A percentile compares a stretch with the other conserved stretches of the same genome.
Evolutionary conservation across 2,888 invertebrate species (phyloP).

Genomic region (Drosophila phalerata): DNA sequence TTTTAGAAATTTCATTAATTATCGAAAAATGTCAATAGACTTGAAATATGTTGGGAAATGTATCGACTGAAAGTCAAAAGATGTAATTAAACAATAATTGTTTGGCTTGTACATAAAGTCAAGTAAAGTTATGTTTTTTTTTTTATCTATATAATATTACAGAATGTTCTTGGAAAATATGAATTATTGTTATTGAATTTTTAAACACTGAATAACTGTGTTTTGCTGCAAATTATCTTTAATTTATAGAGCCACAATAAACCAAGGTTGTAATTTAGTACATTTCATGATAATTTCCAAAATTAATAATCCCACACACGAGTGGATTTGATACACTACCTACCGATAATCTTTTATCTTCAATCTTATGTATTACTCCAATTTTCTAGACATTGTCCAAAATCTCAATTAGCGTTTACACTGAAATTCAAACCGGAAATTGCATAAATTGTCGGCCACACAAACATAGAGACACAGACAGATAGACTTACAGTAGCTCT

Average conservation of each 20-base stretch:
- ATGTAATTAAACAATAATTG: too few relatives aligned
- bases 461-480: slow-evolving; percentile 26
- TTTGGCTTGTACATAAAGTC: background rate
- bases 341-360: background rate
- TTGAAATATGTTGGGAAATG: slow-evolving; percentile 27
- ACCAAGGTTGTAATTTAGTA: too few relatives aligned
- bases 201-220: too few relatives aligned
- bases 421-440: slow-evolving; percentile 62
- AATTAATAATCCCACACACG: background rate
- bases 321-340: background rate
- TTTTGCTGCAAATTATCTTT: too few relatives aligned
- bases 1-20: slow-evolving; percentile 56
- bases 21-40: slow-evolving; percentile 29
- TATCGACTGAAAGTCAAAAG: background rate
- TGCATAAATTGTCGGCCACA: slow-evolving; percentile 58
- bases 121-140: too few relatives aligned
- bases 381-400: slow-evolving; percentile 32
- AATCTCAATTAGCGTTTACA: slow-evolving; percentile 57
- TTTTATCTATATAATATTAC: too few relatives aligned
- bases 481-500: slow-evolving; percentile 17
- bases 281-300: too few relatives aligned
- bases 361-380: slow-evolving; percentile 10
- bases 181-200: too few relatives aligned
- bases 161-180: too few relatives aligned
- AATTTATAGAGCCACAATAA: too few relatives aligned